phyloP scores from a whole-genome alignment of 2,113 vertebrate species.

The Prinia subflava region DNA sequence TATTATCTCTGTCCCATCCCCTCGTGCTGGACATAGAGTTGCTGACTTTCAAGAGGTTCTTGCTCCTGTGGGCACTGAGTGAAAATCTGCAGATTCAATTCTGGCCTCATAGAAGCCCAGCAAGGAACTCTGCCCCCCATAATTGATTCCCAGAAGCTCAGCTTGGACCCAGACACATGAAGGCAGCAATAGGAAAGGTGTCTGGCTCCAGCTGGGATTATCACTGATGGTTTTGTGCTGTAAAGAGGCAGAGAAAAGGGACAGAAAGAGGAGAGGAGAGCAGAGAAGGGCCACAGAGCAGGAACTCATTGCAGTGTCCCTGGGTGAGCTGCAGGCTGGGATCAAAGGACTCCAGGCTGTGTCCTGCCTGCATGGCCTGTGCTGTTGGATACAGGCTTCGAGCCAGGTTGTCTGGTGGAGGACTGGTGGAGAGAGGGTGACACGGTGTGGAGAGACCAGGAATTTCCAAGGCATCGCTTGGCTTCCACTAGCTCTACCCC shows the following conservation, averaged over 20 bases:
- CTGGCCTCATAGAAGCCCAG: neutral
- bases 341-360: neutral
- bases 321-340: neutral
- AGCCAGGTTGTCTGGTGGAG: neutral
- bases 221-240: neutral
- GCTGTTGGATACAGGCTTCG: neutral
- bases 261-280: neutral
- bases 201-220: neutral
- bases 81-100: neutral
- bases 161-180: neutral
- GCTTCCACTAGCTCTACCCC: neutral
- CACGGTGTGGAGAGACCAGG: conserved; percentile 45
- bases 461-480: neutral
- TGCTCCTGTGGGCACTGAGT: neutral
- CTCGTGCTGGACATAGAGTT: accelerated
- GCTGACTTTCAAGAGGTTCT: neutral
- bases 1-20: neutral
- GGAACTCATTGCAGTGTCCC: neutral
- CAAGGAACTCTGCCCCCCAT: neutral
- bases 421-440: conserved; percentile 42
- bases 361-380: neutral
- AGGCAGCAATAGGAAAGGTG: neutral
- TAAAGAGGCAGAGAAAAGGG: neutral
- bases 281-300: neutral
- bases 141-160: neutral